Evolutionary conservation across 1,140 invertebrate species (phyloP).

Genomic region (Brachionus koreanus): DNA sequence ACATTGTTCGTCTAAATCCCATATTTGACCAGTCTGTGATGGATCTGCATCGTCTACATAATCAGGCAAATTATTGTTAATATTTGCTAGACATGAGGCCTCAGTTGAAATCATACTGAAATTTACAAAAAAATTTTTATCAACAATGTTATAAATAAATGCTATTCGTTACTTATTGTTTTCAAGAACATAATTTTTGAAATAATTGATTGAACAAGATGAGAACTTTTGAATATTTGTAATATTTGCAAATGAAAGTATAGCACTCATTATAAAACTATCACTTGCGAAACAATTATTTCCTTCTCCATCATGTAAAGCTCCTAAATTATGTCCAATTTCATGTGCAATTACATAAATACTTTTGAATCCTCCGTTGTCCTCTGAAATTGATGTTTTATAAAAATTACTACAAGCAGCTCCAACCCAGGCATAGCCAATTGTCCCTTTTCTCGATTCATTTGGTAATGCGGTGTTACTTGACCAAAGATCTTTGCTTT

Average conservation of each 20-base stretch:
- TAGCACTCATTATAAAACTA: too few relatives aligned
- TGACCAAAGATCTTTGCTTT: too few relatives aligned
- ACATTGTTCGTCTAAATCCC: neutral
- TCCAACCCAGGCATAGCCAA: neutral
- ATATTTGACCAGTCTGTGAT: too few relatives aligned
- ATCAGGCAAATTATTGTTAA: neutral
- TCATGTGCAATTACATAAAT: too few relatives aligned
- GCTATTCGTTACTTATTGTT: neutral
- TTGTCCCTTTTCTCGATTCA: neutral
- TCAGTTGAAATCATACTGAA: neutral
- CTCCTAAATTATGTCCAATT: too few relatives aligned
- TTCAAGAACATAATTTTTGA: neutral
- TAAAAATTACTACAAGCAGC: neutral
- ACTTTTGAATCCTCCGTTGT: neutral
- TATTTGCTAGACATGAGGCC: neutral
- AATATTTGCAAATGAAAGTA: too few relatives aligned
- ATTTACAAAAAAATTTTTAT: too few relatives aligned
- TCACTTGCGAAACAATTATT: neutral
- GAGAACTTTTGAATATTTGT: neutral
- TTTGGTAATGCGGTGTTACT: neutral
- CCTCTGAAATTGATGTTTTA: neutral
- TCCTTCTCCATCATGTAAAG: neutral
- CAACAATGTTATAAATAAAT: too few relatives aligned
- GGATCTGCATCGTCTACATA: neutral
- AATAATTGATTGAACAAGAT: slow-evolving; percentile 14